phyloP scores from a whole-genome alignment of 2,888 invertebrate species.

The Sepiola atlantica region DNA sequence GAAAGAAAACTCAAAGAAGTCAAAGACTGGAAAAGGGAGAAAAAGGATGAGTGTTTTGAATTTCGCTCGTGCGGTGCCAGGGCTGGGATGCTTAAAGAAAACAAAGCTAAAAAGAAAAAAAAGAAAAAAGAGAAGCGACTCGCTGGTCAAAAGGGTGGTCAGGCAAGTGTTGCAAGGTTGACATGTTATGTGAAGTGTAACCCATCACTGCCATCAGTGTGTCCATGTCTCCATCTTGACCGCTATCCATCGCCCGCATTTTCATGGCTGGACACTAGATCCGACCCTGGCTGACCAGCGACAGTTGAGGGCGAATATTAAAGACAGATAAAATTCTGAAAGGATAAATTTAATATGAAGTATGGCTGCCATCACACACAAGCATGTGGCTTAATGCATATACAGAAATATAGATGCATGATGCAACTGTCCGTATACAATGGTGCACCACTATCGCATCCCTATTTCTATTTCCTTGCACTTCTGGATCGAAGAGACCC shows the following conservation, averaged over 20 bases:
- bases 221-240: not conserved
- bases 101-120: too few relatives aligned
- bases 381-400: not conserved
- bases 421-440: not conserved
- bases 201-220: not conserved
- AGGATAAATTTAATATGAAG: constrained; percentile 20
- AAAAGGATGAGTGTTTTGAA: not conserved
- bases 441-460: not conserved
- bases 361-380: not conserved
- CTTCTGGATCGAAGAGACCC: constrained; percentile 1
- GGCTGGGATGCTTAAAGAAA: not conserved
- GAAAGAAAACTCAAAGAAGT: not conserved
- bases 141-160: not conserved
- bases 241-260: not conserved
- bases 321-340: not conserved
- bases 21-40: not conserved
- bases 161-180: not conserved
- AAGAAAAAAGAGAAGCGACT: not conserved
- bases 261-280: not conserved
- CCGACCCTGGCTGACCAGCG: not conserved
- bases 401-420: not conserved
- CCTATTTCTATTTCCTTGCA: not conserved
- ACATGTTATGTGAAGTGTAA: constrained; percentile 12
- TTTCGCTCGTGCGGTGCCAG: not conserved
- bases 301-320: not conserved